These are phyloP conservation scores for Psilanteris sp. DNA, from an alignment of 1,140 invertebrate genomes.

Conservation along the genomic window DNA sequence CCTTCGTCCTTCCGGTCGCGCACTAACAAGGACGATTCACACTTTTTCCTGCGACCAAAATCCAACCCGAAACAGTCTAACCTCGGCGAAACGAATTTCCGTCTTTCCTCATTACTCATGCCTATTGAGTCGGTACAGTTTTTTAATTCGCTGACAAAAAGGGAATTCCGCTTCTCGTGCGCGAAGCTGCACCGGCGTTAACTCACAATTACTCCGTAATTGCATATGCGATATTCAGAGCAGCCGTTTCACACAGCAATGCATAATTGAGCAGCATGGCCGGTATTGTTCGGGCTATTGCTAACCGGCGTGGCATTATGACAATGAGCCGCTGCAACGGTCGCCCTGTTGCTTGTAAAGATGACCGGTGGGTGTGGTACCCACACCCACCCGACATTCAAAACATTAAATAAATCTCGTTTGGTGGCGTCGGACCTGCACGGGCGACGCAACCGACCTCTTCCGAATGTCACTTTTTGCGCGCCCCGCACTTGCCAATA, in stretches of 20 bases:
- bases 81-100: conserved; percentile 4
- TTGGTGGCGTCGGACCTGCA: conserved; percentile 1
- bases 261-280: conserved; percentile 56
- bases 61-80: too few species aligned
- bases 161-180: conserved; percentile 23
- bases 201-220: conserved; percentile 58
- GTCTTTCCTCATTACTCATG: conserved; percentile 7
- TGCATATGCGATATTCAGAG: conserved; percentile 51
- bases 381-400: conserved; percentile 15
- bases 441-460: not conserved
- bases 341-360: conserved; percentile 57
- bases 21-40: too few species aligned
- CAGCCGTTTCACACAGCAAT: conserved; percentile 52
- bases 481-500: too few species aligned
- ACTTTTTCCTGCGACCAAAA: not conserved
- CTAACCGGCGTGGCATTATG: conserved; percentile 53
- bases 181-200: conserved; percentile 22
- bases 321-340: conserved; percentile 52
- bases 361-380: conserved; percentile 34
- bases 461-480: not conserved
- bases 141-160: conserved; percentile 30
- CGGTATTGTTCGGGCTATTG: conserved; percentile 58
- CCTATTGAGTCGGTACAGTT: conserved; percentile 11
- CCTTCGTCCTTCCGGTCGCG: too few species aligned
- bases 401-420: conserved; percentile 33